Evolutionary conservation across 2,888 invertebrate species (phyloP), one percentile per base, ranked within the genome.

Genomic region (Pycnomerus fuliginosus): DNA sequence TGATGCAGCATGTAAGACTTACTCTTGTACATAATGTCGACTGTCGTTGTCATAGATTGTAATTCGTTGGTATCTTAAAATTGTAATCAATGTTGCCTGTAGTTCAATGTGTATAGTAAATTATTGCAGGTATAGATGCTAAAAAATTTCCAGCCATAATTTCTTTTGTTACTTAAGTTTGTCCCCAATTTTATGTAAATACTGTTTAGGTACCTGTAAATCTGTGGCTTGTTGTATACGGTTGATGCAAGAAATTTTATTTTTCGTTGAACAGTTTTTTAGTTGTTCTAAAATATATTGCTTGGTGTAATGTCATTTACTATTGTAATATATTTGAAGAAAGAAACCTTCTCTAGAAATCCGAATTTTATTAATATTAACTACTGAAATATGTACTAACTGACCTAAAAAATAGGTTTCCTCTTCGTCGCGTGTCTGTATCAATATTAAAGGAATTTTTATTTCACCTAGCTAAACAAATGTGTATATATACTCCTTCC

Each of bases 81-180:
- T n/a, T 70, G 64, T 64, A 64, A 58, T 71, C 66, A 69, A 68
- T 71, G 71, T 72, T 70, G 70, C 70, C 65, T 68, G 70, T 71
- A 69, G 68, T 67, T 71, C 62, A 71, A 70, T 71, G 67, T 64
- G 69, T 71, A 71, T 72, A 72, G 70, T 71, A 72, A 71, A 69
- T 72, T 71, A 72, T 71, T 70, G 68, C 69, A 68, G 65, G 65
- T 67, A 64, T 66, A 64, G 54, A 58, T 50, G 56, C 56, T 56
- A 55, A 58, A 49, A 50, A 53, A 55, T 48, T 58, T 53, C 54
- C 53, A 53, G 64, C 62, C 64, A 63, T 63, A 64, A 53, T 58
- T 53, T 54, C 54, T 56, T 62, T 57, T 62, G 59, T 61, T 62
- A 61, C 52, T 60, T 58, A 58, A 58, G 54, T 62, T 61, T 55